A percentile compares a stretch with the other conserved stretches of the same genome.
Evolutionary conservation across 2,113 vertebrate species (phyloP).

Genomic region (Arothron firmamentum): DNA sequence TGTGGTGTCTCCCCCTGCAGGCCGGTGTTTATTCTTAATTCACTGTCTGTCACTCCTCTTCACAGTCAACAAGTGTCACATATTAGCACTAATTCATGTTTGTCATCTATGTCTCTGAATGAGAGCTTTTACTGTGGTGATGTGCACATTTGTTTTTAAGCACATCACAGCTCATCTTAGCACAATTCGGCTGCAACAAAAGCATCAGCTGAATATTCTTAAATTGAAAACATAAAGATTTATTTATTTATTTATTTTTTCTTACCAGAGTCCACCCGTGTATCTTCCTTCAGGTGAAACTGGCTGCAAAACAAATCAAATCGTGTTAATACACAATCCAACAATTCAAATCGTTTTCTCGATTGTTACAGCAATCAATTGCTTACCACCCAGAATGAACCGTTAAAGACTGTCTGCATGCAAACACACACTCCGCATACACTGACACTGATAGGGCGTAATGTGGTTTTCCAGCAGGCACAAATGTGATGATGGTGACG

Average conservation of each 20-base stretch:
- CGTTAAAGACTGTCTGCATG: not conserved
- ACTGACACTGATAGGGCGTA: not conserved
- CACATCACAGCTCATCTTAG: not conserved
- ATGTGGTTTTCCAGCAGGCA: too few species aligned
- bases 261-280: conserved; percentile 75
- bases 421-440: not conserved
- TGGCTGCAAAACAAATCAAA: conserved; percentile 57
- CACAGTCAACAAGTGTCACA: not conserved
- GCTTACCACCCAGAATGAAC: conserved; percentile 6
- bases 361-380: not conserved
- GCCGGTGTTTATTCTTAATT: conserved; percentile 15
- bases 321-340: too few species aligned
- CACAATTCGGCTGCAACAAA: not conserved
- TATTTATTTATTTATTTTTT: not conserved
- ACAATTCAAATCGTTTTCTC: too few species aligned
- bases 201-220: not conserved
- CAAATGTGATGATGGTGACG: too few species aligned
- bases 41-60: conserved; percentile 17
- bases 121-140: not conserved
- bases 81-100: not conserved
- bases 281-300: conserved; percentile 68
- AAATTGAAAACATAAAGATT: not conserved
- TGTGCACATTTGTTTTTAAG: too few species aligned
- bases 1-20: conserved; percentile 81
- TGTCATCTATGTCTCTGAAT: conserved; percentile 2